Base-by-base conservation (phyloP, 1,140 invertebrate genomes). In the Telenomus remus region DNA sequence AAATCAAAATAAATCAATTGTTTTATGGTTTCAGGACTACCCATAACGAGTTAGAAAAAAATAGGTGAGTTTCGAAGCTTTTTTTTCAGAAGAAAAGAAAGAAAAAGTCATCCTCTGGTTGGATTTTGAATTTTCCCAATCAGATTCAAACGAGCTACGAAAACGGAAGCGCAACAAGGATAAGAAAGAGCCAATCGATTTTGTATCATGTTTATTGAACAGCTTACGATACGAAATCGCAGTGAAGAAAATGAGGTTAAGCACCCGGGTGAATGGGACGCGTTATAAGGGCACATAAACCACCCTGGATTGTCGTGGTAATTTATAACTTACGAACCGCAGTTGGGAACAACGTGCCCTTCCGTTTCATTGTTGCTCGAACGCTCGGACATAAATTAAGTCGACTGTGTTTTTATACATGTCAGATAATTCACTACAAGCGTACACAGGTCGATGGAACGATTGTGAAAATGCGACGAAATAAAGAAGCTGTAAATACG, bases 301-400 rank as follows among this genome's bases (percentile, higher is more conserved):
- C 70, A 74, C 71, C 66, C 76, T 61, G 64, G 70, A 73, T 78
- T 78, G 61, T 59, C 63, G 50, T 55, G 55, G 56, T 78, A 57
- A 74, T 74, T 78, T 71, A 70, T 68, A 74, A 61, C 55, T 61
- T 49, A 34, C 59, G 33, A 55, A 73, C 70, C 70, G 35, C 60
- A 63, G 19, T 44, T 61, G 27, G 55, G 61, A 61, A 54, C 54
- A 66, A 49, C 69, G 48, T 49, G 60, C 70, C 56, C 70, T 59
- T 73, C 60, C 54, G 69, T 64, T 72, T 57, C 53, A 27, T 27
- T 73, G 48, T 35, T 49, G 60, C 43, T 73, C 54, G 19, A 27
- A 27, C 19, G 19, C 6, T 27, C 19, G 19, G 6, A 27, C 19
- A 27, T 27, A 27, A 27, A 27, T 27, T 6, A 27, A 27, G 19